These are phyloP conservation scores for Chironomus striatipennis DNA, from an alignment of 1,140 invertebrate genomes.

Conservation along the genomic window DNA sequence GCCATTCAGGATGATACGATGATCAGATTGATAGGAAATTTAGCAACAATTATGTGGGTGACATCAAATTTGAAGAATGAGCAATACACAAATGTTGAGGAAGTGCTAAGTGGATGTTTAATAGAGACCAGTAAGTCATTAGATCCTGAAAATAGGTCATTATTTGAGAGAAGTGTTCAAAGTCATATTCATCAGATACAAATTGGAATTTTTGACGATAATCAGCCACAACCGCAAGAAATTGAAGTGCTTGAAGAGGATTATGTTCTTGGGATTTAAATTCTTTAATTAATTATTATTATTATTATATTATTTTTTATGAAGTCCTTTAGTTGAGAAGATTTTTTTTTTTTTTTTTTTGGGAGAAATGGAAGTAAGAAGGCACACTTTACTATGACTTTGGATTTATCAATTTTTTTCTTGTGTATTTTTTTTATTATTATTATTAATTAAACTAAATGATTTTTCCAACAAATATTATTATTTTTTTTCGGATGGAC, in stretches of 20 bases:
- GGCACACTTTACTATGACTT: background rate
- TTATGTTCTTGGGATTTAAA: background rate
- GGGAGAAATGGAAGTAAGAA: background rate
- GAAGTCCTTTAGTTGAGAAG: background rate
- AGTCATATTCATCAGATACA: constrained; percentile 89
- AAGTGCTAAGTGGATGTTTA: constrained; percentile 86
- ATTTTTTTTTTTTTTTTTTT: too few relatives aligned
- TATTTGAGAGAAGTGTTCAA: constrained; percentile 86
- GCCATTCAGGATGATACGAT: constrained; percentile 51
- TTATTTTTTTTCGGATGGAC: too few relatives aligned
- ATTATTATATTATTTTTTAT: background rate
- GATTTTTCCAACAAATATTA: too few relatives aligned
- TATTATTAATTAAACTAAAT: background rate
- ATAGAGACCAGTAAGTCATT: constrained; percentile 70
- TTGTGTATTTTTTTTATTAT: background rate
- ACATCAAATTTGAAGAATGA: constrained; percentile 85
- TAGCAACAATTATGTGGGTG: constrained; percentile 87
- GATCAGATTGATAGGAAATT: constrained; percentile 72
- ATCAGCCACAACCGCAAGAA: constrained; percentile 27
- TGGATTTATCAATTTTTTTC: background rate
- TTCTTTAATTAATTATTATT: background rate
- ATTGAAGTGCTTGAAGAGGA: constrained; percentile 24
- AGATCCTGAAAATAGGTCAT: constrained; percentile 63
- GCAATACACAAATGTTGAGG: constrained; percentile 82
- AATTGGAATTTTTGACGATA: constrained; percentile 44